These are phyloP conservation scores for Cuculus canorus DNA, from an alignment of 2,797 vertebrate species.

Conservation along the genomic window DNA sequence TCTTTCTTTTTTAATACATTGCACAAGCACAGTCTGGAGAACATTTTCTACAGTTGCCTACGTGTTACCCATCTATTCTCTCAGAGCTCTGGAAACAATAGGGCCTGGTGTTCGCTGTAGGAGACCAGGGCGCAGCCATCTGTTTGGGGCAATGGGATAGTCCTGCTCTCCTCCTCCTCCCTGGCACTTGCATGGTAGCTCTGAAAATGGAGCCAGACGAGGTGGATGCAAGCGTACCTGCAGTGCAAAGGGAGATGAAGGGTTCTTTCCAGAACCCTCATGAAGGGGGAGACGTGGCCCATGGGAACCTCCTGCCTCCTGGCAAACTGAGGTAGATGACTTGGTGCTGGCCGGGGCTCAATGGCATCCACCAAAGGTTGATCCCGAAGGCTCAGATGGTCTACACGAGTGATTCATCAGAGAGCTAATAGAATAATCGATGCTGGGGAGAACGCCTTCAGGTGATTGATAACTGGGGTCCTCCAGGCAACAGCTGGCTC, in stretches of 20 bases:
- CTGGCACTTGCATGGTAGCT: background rate
- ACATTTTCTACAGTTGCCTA: conserved; percentile 13
- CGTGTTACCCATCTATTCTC: background rate
- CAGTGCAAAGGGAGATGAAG: too few species aligned
- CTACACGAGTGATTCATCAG: background rate
- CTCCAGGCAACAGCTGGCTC: conserved; percentile 32
- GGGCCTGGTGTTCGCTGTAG: background rate
- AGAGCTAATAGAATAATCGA: conserved; percentile 49
- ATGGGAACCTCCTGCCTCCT: background rate
- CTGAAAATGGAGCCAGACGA: background rate
- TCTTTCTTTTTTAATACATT: background rate
- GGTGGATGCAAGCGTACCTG: background rate
- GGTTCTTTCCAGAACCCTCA: background rate
- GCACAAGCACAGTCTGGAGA: background rate
- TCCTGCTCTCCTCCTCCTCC: background rate
- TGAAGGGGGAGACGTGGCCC: background rate
- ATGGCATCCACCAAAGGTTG: background rate
- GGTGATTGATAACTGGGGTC: conserved; percentile 32
- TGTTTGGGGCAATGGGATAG: background rate
- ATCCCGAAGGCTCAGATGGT: background rate
- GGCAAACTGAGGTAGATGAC: background rate
- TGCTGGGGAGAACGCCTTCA: background rate
- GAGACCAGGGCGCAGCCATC: background rate
- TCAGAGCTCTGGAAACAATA: background rate
- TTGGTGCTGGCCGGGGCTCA: background rate